Base-by-base conservation (phyloP, 2,888 invertebrate genomes). In the Agonopterix arenella region DNA sequence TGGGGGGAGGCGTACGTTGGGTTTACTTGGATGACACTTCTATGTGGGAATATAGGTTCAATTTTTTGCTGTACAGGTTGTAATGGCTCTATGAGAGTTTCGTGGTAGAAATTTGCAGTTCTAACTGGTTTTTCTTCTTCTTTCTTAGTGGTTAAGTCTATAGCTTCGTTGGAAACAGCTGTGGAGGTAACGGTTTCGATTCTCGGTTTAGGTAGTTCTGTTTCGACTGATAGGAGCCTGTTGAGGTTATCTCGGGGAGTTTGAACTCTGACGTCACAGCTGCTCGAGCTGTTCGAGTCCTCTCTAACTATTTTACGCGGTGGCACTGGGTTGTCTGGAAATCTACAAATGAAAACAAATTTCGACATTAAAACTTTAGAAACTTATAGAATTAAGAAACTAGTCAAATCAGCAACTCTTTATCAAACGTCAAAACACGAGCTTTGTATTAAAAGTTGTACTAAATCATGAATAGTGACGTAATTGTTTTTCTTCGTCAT, bases 31-130 rank as follows among this genome's bases (percentile, higher is more conserved):
- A 89, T 89, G 8, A 89, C 89, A 51, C 84, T 84, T 48, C 66
- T 72, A 48, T 82, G 80, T 10, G 40, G 40, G 28, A 28, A 28
- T 28, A 28, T 28, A 1, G 28, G 28, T 28, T 28, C 28, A 28
- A 28, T 28, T 28, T 28, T 28, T 28, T 28, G 28, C 28, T 28
- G 28, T 28, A 28, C 28, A 28, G 28, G 28, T 40, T 67, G 73
- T 0, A 69, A 61, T 2, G 80, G 83, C 0, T 84, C 84, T 1
- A 68, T 56, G 0, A 65, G 62, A 0, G 88, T 88, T 57, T 89
- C 89, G 60, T 86, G 84, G 67, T 89, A 89, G 60, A 89, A 89
- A 53, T 88, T 88, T 0, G 85, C 82, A 4, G 75, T 76, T 47
- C 81, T 58, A 8, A 43, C 13, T 4, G 76, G 73, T 57, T 66